Percentiles rank a stretch among this genome's conserved stretches.
Conservation (phyloP, 2,113 vertebrate species). For the Cololabis saira region DNA sequence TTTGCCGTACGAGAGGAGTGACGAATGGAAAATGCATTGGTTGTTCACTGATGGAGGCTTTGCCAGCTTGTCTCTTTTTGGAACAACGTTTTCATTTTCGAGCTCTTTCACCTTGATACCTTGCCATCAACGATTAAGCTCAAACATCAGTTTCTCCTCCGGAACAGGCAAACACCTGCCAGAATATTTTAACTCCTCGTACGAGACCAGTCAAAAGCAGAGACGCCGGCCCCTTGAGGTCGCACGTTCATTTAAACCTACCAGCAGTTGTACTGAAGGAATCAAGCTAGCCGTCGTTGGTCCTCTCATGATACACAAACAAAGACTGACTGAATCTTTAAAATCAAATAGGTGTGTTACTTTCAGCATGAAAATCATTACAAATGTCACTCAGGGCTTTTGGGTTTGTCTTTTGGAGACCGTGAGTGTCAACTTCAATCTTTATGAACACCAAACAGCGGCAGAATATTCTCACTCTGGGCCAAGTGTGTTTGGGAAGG, state of each 20-base stretch:
- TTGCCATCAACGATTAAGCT: conserved; percentile 3
- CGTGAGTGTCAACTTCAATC: no score
- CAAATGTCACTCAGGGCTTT: no score
- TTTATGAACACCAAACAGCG: no score
- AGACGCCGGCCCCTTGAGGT: neutral
- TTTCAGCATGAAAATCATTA: no score
- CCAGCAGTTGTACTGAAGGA: neutral
- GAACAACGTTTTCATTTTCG: conserved; percentile 38
- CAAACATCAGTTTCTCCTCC: conserved; percentile 8
- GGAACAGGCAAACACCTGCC: neutral
- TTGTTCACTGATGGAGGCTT: neutral
- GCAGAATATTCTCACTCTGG: no score
- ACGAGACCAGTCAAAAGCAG: neutral
- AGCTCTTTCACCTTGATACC: conserved; percentile 31
- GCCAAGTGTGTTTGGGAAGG: no score
- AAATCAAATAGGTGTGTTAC: no score
- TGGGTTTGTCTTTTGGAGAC: no score
- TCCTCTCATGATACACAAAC: no score
- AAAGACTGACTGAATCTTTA: no score
- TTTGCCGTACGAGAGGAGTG: conserved; percentile 18
- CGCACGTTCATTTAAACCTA: conserved; percentile 1
- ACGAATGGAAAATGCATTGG: conserved; percentile 30
- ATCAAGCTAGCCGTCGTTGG: neutral
- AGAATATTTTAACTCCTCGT: neutral
- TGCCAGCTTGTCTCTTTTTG: neutral